A percentile compares a stretch with the other conserved stretches of the same genome.
Evolutionary conservation across 2,797 vertebrate species (phyloP).

Genomic region (Platyrinchus mystaceus): DNA sequence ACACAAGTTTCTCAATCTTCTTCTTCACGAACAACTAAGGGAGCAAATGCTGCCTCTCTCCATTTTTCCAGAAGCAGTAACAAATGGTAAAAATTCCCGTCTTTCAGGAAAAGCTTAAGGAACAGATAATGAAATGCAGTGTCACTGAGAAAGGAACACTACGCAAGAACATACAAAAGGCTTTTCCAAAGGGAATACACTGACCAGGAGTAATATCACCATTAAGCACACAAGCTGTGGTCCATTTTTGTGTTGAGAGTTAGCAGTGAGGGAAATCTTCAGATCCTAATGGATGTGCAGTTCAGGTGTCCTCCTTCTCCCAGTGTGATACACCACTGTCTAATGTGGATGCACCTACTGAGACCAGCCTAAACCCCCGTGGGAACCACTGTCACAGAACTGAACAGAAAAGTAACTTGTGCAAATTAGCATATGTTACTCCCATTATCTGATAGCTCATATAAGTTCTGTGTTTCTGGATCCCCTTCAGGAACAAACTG

Average conservation of each 20-base stretch:
- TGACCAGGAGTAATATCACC: background rate
- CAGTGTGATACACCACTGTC: no score
- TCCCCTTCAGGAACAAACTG: background rate
- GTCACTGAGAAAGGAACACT: background rate
- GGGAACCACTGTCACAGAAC: background rate
- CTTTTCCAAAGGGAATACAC: background rate
- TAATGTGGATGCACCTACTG: background rate
- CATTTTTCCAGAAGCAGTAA: background rate
- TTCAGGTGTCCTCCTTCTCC: background rate
- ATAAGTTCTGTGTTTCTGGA: background rate
- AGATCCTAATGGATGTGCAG: fast-evolving
- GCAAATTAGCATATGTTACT: background rate
- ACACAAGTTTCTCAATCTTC: background rate
- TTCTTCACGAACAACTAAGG: background rate
- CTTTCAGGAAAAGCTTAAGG: background rate
- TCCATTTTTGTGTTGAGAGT: background rate
- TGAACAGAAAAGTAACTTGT: background rate
- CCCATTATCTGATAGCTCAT: background rate
- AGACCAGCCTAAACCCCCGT: background rate
- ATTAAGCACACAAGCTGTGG: fast-evolving
- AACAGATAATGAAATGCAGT: background rate
- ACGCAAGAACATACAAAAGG: background rate
- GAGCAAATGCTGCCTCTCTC: background rate
- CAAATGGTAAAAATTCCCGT: background rate
- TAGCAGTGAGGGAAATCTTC: background rate